Evolutionary conservation across 1,140 invertebrate genomes (phyloP).

Genomic region (Mercenaria mercenaria): DNA sequence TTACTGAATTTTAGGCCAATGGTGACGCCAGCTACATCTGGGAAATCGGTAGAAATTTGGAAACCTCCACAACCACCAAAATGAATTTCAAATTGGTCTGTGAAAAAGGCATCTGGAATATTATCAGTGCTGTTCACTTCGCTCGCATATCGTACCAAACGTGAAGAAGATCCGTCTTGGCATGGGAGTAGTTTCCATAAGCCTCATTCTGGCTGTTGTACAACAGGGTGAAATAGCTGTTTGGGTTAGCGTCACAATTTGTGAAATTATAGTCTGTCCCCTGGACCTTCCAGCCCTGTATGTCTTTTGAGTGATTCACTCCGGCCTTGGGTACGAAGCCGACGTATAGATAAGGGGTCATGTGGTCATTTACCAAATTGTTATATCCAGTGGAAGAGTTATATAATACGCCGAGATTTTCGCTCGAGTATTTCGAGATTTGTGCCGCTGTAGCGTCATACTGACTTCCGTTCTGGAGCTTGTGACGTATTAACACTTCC

Average conservation of each 20-base stretch:
- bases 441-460: background rate
- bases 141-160: background rate
- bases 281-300: background rate
- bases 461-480: conserved; percentile 3
- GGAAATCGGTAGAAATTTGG: no score
- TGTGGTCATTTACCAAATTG: background rate
- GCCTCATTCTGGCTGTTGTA: background rate
- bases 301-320: background rate
- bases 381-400: background rate
- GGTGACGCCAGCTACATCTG: no score
- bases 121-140: no score
- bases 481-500: no score
- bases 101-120: no score
- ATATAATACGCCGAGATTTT: no score
- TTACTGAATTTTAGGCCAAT: no score
- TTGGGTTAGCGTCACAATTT: conserved; percentile 8
- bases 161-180: background rate
- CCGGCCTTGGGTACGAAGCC: no score
- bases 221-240: conserved; percentile 21
- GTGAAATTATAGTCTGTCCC: no score
- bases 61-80: no score
- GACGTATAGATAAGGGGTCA: conserved; percentile 28
- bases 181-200: background rate
- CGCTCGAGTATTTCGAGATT: background rate
- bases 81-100: no score